A percentile compares a stretch with the other conserved stretches of the same genome.
Conservation (phyloP, 2,113 vertebrate genomes). For the Formicarius rufipectus region DNA sequence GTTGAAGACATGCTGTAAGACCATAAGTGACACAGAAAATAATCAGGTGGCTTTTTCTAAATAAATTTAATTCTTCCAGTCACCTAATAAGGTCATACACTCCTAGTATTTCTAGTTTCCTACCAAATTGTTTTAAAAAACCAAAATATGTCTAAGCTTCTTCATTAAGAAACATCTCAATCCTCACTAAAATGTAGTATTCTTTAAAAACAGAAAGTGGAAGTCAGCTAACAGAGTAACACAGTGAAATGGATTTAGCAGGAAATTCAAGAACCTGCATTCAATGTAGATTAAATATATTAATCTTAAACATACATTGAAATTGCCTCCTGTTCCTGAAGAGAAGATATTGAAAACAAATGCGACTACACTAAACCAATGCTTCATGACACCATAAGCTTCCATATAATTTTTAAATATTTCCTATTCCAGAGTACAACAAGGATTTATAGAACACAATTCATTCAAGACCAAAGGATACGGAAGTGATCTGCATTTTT, state of each 20-base stretch:
- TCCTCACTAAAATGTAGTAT: neutral
- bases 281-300: neutral
- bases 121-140: neutral
- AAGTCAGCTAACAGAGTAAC: neutral
- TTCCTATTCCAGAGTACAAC: neutral
- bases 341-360: neutral
- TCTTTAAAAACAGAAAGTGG: neutral
- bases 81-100: neutral
- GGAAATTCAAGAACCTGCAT: neutral
- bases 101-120: neutral
- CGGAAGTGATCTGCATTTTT: neutral
- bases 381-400: neutral
- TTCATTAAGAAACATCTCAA: no score
- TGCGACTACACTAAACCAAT: neutral
- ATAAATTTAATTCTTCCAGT: neutral
- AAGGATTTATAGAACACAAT: neutral
- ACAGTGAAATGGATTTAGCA: neutral
- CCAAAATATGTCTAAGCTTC: no score
- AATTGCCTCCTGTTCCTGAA: neutral
- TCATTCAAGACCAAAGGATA: neutral
- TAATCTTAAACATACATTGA: neutral
- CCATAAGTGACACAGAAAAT: neutral
- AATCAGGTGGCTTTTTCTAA: neutral
- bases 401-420: neutral
- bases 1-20: constrained; percentile 62